Conservation (phyloP, 1,140 invertebrate species). For the Bombus huntii region DNA sequence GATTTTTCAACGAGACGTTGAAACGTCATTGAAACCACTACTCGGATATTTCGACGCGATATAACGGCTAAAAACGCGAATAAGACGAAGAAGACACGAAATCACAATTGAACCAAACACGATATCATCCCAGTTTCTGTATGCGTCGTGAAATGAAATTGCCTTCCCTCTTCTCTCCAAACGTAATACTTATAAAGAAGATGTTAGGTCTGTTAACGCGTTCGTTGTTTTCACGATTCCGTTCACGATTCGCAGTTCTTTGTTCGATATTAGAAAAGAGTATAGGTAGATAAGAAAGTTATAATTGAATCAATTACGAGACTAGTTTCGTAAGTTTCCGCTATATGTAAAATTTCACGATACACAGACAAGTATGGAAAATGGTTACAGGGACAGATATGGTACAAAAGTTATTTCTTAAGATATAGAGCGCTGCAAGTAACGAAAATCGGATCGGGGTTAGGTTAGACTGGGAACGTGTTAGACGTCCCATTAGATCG, state of each 20-base stretch:
- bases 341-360: no score
- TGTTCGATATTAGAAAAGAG: no score
- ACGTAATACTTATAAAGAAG: no score
- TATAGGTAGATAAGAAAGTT: no score
- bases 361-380: no score
- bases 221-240: no score
- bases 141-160: no score
- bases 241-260: no score
- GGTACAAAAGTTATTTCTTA: background rate
- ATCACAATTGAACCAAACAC: slow-evolving; percentile 50
- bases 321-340: no score
- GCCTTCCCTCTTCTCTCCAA: no score
- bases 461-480: slow-evolving; percentile 13
- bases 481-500: slow-evolving; percentile 61
- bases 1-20: slow-evolving; percentile 26
- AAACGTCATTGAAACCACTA: slow-evolving; percentile 50
- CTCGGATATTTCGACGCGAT: slow-evolving; percentile 10
- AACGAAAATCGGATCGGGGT: background rate
- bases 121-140: slow-evolving; percentile 6
- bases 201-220: no score
- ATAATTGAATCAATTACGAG: no score
- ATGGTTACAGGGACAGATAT: slow-evolving; percentile 27
- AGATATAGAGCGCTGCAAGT: background rate
- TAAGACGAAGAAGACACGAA: slow-evolving; percentile 19
- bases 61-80: background rate